Base-by-base conservation (phyloP, 2,797 vertebrate species). In the Chaenodraco wilsoni region DNA sequence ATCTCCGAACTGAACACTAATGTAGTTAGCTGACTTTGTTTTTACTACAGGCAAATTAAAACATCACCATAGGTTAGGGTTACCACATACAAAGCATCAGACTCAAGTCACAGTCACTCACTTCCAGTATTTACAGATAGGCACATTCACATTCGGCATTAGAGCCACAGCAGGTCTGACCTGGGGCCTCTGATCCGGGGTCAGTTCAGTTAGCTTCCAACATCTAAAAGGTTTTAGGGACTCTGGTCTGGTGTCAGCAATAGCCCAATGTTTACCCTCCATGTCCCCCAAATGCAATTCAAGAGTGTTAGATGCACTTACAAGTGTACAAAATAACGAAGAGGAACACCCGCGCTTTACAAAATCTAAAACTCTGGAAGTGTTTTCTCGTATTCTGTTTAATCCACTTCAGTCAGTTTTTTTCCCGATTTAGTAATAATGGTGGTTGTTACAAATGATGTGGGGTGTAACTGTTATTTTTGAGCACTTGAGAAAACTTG, bases 81-180 rank as follows among this genome's bases (percentile, higher is more conserved):
- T 23, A 23, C 86, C 80, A 90, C 89, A 88, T 87, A 87, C 83
- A 67, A 57, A 80, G 84, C 87, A 86, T 87, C 88, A 87, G 84
- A 85, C 84, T 89, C 85, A 84, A 82, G 73, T 88, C 85, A 90
- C 84, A 88, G 59, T 86, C 90, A 90, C 87, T 86, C 88, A 85
- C 83, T 84, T 79, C 78, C 89, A 91, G 67, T 90, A 92, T 91
- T 67, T 90, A 92, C 91, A 92, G 85, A 84, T 91, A 92, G 92
- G 92, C n/a, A n/a, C n/a, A n/a, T n/a, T n/a, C 92, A 93, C 91
- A 92, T 88, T 81, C 69, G 89, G 87, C 89, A 8, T 84, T 37
- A n/a, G 69, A 85, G 87, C 83, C 76, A 79, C 88, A 77, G 84
- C n/a, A 80, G 74, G 73, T 81, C 85, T 84, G 72, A 83, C 74